Base-by-base conservation (phyloP, 1,140 invertebrate genomes). In the Megathymus violae region DNA sequence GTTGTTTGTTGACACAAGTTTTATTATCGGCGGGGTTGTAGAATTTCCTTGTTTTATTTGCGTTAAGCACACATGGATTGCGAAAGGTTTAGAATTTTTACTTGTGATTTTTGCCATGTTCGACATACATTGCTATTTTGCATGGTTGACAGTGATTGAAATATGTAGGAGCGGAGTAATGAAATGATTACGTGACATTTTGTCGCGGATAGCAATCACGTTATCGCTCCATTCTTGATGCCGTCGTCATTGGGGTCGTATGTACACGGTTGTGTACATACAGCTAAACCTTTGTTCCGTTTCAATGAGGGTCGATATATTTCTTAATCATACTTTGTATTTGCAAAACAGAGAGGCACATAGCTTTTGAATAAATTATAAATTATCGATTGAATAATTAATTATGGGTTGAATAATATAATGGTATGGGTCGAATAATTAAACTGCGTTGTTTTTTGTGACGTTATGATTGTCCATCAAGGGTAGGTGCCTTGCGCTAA, bases 221-320 rank as follows among this genome's bases (percentile, higher is more conserved):
- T 66, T 60, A 54, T 63, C 64, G 64, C 69, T 74, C 44, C n/a
- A n/a, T n/a, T n/a, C n/a, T n/a, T n/a, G n/a, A n/a, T n/a, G 46
- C 15, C 69, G 47, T 67, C 79, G 72, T 71, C 71, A 84, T 79
- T 80, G 73, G 71, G 69, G 67, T 81, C 77, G 78, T 31, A 64
- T 59, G 52, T 69, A 74, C 47, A n/a, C n/a, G n/a, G 52, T 65
- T 48, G 34, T 9, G 48, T 51, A 68, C 68, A 68, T 76, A 16
- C 34, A 11, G 11, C 11, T 74, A 71, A 78, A 71, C 74, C 52
- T 82, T 88, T 81, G 79, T 80, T 68, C 73, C 69, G 70, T 56
- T 73, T 73, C 70, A n/a, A n/a, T 72, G 52, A 67, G 73, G 67
- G 73, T 62, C 65, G 17, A 63, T 76, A 83, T 84, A 79, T 71